Conservation (phyloP, 2,113 vertebrate species). For the Varanus komodoensis region DNA sequence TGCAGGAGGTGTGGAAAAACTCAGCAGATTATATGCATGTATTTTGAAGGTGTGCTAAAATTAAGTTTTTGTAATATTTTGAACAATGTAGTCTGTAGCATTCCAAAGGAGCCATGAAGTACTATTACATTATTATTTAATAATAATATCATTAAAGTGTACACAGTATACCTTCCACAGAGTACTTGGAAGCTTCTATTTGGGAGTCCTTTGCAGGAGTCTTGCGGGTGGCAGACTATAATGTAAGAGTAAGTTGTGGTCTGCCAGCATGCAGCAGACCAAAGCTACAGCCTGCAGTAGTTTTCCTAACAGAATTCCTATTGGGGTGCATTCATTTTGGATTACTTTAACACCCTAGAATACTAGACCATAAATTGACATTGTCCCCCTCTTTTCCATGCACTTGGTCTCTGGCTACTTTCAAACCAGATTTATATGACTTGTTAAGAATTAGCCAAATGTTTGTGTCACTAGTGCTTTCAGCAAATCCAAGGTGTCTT, state of each 20-base stretch:
- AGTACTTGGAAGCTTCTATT: neutral
- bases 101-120: no score
- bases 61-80: no score
- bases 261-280: neutral
- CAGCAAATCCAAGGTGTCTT: neutral
- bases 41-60: no score
- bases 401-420: neutral
- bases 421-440: neutral
- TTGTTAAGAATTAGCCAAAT: neutral
- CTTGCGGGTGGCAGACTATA: neutral
- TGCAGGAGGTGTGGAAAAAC: no score
- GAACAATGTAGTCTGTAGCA: no score
- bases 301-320: neutral
- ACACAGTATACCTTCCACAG: neutral
- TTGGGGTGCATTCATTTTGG: neutral
- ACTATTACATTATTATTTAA: no score
- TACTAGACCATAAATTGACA: neutral
- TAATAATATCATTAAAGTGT: no score
- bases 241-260: neutral
- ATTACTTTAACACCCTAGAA: neutral
- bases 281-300: neutral
- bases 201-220: neutral
- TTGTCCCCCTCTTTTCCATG: neutral
- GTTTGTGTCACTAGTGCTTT: neutral
- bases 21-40: no score